Conservation (phyloP, 1,140 invertebrate genomes). For the Hirudo medicinalis region DNA sequence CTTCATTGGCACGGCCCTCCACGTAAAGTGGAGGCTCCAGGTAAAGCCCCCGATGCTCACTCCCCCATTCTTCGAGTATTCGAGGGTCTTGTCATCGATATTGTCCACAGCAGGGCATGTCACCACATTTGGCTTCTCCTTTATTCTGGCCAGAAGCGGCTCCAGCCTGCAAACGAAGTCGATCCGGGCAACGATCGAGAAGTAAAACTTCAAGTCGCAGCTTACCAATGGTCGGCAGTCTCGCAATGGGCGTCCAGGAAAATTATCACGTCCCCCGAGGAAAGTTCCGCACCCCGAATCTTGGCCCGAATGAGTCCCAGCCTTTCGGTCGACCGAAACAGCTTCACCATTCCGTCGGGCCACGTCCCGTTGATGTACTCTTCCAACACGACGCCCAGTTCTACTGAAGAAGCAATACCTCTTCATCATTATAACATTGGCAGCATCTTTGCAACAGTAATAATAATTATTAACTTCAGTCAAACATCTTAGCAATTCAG, state of each 20-base stretch:
- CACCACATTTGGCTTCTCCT: conserved; percentile 66
- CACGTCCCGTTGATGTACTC: conserved; percentile 31
- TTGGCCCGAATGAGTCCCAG: conserved; percentile 67
- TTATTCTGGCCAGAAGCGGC: conserved; percentile 81
- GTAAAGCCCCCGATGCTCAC: conserved; percentile 68
- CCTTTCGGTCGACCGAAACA: conserved; percentile 46
- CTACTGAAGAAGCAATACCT: conserved; percentile 50
- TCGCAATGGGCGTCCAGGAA: conserved; percentile 98
- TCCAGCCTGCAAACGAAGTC: conserved; percentile 60
- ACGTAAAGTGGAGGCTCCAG: conserved; percentile 74
- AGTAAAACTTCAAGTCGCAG: conserved; percentile 39
- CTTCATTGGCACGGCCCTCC: conserved; percentile 36
- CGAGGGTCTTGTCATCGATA: conserved; percentile 93
- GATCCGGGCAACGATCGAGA: not conserved
- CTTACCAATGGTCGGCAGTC: conserved; percentile 79
- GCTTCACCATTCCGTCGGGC: conserved; percentile 49
- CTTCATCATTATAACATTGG: not conserved
- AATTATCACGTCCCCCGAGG: conserved; percentile 76
- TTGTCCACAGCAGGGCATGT: conserved; percentile 86
- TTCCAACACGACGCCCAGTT: conserved; percentile 76
- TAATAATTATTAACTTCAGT: not conserved
- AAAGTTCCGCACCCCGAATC: conserved; percentile 67
- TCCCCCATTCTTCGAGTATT: conserved; percentile 58
- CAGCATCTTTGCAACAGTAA: conserved; percentile 52
- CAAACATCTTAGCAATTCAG: not conserved